Evolutionary conservation across 2,888 invertebrate species (phyloP).

Genomic region (Flexamia atlantica): DNA sequence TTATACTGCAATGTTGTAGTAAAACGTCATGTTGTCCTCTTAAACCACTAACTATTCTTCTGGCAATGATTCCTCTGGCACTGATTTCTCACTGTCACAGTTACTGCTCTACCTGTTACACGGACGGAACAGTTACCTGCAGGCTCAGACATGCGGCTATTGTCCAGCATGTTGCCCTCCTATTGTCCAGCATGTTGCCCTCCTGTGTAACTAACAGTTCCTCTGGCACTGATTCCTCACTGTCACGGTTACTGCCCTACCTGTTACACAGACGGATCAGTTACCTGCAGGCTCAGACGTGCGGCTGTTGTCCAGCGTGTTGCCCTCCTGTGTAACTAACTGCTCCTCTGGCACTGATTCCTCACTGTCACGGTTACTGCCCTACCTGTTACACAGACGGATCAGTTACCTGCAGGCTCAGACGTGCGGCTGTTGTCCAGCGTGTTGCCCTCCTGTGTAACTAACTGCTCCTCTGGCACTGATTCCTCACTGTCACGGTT

Average conservation of each 20-base stretch:
- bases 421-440: neutral
- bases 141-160: constrained; percentile 5
- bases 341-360: no score
- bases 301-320: neutral
- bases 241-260: no score
- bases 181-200: neutral
- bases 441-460: no score
- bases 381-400: neutral
- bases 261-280: neutral
- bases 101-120: neutral
- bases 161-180: no score
- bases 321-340: neutral
- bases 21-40: neutral
- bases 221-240: no score
- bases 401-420: constrained; percentile 36
- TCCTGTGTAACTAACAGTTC: no score
- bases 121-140: constrained; percentile 6
- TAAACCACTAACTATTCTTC: no score
- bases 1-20: no score
- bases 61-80: no score
- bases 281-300: constrained; percentile 38
- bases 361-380: neutral
- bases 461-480: neutral
- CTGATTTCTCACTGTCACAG: neutral
- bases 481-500: neutral